Evolutionary conservation across 1,140 invertebrate species (phyloP).

Genomic region (Aphelenchoides fujianensis): DNA sequence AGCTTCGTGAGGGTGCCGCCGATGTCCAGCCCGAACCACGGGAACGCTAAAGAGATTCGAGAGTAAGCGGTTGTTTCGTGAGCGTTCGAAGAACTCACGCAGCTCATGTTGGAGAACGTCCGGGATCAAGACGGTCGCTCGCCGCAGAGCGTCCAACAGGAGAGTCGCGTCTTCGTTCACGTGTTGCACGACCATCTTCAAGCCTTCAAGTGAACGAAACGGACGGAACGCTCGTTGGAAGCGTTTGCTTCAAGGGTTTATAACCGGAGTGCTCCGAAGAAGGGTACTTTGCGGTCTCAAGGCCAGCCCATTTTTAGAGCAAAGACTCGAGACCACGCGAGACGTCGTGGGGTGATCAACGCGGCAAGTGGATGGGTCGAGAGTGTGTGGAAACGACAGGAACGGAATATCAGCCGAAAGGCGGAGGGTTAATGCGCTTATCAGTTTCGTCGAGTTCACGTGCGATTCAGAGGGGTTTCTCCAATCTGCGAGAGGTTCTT

Average conservation of each 20-base stretch:
- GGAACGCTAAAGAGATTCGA: slow-evolving; percentile 50
- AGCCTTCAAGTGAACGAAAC: neutral
- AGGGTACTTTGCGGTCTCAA: neutral
- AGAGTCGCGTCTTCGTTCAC: neutral
- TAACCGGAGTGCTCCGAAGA: neutral
- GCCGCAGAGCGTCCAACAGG: neutral
- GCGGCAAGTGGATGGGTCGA: neutral
- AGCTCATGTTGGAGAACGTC: neutral
- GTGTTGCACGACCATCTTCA: neutral
- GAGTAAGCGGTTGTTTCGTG: too few species aligned
- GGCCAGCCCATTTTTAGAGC: neutral
- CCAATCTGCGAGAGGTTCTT: neutral
- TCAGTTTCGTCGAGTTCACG: neutral
- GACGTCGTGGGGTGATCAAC: neutral
- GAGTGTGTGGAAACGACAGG: neutral
- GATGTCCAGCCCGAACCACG: slow-evolving; percentile 98
- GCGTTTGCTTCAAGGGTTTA: neutral
- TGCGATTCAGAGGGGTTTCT: neutral
- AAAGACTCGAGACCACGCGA: neutral
- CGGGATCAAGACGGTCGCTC: neutral
- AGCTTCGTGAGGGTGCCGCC: slow-evolving; percentile 94
- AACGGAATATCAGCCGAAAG: neutral
- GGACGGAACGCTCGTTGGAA: neutral
- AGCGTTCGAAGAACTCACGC: neutral
- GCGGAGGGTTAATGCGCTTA: neutral